Conservation (phyloP, 2,888 invertebrate species). For the Dinocampus coccinellae region DNA sequence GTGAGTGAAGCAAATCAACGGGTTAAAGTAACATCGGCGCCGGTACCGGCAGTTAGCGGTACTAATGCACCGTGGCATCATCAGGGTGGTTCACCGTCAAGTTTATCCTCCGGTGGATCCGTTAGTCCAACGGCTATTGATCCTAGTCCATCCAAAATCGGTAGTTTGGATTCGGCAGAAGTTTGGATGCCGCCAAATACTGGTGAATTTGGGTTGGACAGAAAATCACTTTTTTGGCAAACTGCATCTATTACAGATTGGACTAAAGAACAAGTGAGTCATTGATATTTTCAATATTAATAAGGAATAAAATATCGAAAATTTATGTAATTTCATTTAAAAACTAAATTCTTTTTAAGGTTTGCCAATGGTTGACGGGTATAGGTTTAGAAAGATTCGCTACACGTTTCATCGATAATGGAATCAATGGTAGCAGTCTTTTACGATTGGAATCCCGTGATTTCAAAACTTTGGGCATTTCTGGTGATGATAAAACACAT, state of each 20-base stretch:
- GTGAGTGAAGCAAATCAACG: constrained; percentile 90
- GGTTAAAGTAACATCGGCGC: constrained; percentile 79
- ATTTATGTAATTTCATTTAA: neutral
- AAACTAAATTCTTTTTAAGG: constrained; percentile 71
- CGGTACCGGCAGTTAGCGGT: constrained; percentile 72
- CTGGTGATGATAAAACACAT: constrained; percentile 84
- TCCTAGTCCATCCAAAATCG: constrained; percentile 63
- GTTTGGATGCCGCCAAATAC: constrained; percentile 72
- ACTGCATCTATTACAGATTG: constrained; percentile 79
- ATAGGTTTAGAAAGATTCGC: constrained; percentile 87
- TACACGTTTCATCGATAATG: constrained; percentile 88
- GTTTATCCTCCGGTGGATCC: constrained; percentile 74
- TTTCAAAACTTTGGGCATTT: constrained; percentile 87
- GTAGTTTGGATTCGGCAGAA: constrained; percentile 61
- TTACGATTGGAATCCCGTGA: constrained; percentile 91
- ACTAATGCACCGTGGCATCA: constrained; percentile 70
- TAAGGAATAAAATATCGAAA: too few species aligned
- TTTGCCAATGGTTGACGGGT: constrained; percentile 92
- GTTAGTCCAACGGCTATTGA: constrained; percentile 64
- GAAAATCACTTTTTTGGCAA: constrained; percentile 78
- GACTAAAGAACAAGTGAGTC: constrained; percentile 81
- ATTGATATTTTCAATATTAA: neutral
- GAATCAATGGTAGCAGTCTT: constrained; percentile 89
- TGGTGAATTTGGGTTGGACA: constrained; percentile 74
- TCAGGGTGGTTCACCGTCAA: constrained; percentile 76